A percentile compares a stretch with the other conserved stretches of the same genome.
These are phyloP conservation scores for Henicopernis longicauda DNA, from an alignment of 2,113 vertebrate genomes.

Conservation along the genomic window DNA sequence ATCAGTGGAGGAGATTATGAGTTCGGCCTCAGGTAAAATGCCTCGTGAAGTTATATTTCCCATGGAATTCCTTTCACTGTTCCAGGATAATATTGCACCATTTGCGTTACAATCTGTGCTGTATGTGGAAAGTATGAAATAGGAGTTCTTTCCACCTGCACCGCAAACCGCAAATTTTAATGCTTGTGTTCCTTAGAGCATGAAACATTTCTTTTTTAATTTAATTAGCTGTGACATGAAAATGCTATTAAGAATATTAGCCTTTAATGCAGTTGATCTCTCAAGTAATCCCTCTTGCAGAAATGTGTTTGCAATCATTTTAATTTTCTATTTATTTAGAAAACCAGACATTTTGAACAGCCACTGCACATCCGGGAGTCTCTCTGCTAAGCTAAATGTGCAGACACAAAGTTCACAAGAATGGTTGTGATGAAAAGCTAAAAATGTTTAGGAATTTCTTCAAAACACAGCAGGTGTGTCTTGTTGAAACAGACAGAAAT, in stretches of 20 bases:
- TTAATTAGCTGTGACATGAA: not conserved
- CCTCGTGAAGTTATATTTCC: slow-evolving; percentile 21
- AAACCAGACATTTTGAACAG: not conserved
- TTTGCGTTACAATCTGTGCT: not conserved
- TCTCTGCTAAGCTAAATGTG: not conserved
- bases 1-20: not conserved
- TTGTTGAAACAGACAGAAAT: not conserved
- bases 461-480: not conserved
- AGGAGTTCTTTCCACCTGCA: slow-evolving; percentile 5
- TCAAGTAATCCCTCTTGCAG: not conserved
- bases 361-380: not conserved
- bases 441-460: not conserved
- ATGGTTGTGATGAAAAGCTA: not conserved
- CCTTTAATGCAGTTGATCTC: not conserved
- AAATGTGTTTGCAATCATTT: not conserved
- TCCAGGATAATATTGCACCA: slow-evolving; percentile 5
- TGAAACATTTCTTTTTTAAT: not conserved
- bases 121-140: slow-evolving; percentile 19
- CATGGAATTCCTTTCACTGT: slow-evolving; percentile 13
- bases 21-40: slow-evolving; percentile 26
- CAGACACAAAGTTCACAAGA: not conserved
- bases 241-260: not conserved
- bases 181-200: not conserved
- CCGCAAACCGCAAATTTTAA: not conserved
- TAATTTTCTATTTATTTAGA: not conserved